Base-by-base conservation (phyloP, 2,888 invertebrate genomes). In the Ptychoptera contaminata region DNA sequence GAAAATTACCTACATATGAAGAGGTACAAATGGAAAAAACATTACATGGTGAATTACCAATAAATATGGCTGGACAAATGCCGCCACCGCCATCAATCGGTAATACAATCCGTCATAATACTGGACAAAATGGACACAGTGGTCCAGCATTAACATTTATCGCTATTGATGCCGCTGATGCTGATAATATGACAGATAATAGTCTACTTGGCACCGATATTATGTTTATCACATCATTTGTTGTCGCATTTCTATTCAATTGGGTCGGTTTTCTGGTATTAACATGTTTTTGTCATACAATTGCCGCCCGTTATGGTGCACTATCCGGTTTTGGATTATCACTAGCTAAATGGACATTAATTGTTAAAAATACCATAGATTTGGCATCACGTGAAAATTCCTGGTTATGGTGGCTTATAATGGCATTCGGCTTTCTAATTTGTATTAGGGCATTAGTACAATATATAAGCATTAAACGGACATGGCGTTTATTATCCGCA, bases 171-270 rank as follows among this genome's bases (percentile, higher is more conserved):
- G 56, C 63, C 53, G 73, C 79, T 8, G 78, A 82, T 31, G 72
- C 74, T 1, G 77, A 78, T 46, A 82, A 80, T 52, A 71, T 76
- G 42, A 82, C 85, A 58, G 84, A 87, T 58, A 82, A 80, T 57
- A 80, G 80, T 55, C 72, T 91, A 47, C 76, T 92, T 41, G 92
- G 92, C 50, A 92, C 91, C 30, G 92, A 92, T 62, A 81, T 90
- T 56, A 90, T 91, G 82, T 92, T 92, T 67, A 77, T 90, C 53
- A 85, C 86, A 49, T 87, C 91, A 36, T 92, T 92, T 67, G 78
- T 91, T 86, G 91, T 91, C 63, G 86, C 92, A 54, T 92, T 93
- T 70, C 76, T 92, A 41, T 92, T 93, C 70, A 93, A 93, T 69
- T 93, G 92, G 92, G 61, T 93, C 60, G 93, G 93, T 11, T 91